phyloP scores from a whole-genome alignment of 2,113 vertebrate genomes.

The Phaetusa simplex region DNA sequence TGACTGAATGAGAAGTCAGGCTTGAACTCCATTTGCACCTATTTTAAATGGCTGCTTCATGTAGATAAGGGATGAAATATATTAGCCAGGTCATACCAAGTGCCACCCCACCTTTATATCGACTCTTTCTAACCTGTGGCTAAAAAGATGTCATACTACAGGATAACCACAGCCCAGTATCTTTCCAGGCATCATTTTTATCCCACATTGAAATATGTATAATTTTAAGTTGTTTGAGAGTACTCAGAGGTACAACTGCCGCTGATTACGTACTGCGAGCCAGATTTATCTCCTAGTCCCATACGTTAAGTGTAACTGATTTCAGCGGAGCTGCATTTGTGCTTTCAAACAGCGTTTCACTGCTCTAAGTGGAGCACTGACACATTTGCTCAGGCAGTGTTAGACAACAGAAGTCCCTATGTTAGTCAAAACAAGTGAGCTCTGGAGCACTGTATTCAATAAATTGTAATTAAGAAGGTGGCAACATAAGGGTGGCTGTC shows the following conservation, averaged over 20 bases:
- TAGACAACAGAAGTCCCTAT: background rate
- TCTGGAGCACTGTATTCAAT: background rate
- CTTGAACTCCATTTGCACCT: background rate
- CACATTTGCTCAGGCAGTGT: background rate
- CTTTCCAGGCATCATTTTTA: background rate
- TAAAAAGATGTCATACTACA: background rate
- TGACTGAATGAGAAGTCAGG: background rate
- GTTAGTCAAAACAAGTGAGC: conserved; percentile 18
- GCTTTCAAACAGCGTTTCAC: background rate
- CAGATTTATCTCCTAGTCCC: background rate
- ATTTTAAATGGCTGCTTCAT: background rate
- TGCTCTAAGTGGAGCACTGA: background rate
- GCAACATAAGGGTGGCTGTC: background rate
- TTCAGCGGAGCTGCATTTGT: background rate
- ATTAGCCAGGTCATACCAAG: background rate
- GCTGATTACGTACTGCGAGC: background rate
- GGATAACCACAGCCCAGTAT: background rate
- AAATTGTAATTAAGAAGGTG: conserved; percentile 40
- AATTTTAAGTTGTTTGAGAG: background rate
- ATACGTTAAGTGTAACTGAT: background rate
- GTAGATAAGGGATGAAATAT: background rate
- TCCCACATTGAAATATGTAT: background rate
- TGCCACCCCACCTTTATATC: background rate
- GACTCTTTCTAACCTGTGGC: background rate
- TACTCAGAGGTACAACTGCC: background rate